Conservation (phyloP, 1,140 invertebrate genomes). For the Trinorchestia longiramus region DNA sequence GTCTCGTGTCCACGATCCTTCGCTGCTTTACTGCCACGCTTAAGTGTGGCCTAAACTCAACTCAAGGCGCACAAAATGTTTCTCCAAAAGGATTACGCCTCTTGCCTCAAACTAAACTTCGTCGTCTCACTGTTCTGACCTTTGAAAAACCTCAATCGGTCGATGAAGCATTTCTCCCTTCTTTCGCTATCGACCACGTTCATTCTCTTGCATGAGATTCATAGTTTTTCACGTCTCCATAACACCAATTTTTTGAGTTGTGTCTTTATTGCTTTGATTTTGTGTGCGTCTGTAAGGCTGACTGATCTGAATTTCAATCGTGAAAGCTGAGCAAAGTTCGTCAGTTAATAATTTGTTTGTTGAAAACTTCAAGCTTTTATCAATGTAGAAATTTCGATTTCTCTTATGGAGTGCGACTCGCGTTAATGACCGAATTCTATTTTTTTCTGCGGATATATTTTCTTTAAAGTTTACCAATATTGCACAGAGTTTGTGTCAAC, state of each 20-base stretch:
- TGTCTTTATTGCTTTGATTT: neutral
- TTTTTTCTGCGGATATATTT: too few species aligned
- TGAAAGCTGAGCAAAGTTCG: neutral
- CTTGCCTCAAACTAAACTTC: constrained; percentile 34
- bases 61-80: constrained; percentile 46
- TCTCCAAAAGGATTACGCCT: constrained; percentile 42
- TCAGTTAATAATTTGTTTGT: neutral
- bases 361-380: neutral
- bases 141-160: neutral
- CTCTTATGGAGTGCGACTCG: too few species aligned
- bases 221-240: neutral
- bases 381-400: neutral
- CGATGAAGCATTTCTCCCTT: constrained; percentile 4
- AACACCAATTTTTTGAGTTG: neutral
- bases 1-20: constrained; percentile 20
- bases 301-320: neutral
- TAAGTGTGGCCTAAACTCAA: constrained; percentile 48
- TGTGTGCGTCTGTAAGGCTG: neutral
- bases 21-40: constrained; percentile 17
- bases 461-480: too few species aligned
- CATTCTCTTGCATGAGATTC: neutral
- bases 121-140: constrained; percentile 13
- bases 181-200: neutral
- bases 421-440: too few species aligned
- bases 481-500: too few species aligned